A percentile compares a stretch with the other conserved stretches of the same genome.
These are phyloP conservation scores for Coranthus polyacanthus DNA, from an alignment of 2,797 vertebrate species.

Conservation along the genomic window DNA sequence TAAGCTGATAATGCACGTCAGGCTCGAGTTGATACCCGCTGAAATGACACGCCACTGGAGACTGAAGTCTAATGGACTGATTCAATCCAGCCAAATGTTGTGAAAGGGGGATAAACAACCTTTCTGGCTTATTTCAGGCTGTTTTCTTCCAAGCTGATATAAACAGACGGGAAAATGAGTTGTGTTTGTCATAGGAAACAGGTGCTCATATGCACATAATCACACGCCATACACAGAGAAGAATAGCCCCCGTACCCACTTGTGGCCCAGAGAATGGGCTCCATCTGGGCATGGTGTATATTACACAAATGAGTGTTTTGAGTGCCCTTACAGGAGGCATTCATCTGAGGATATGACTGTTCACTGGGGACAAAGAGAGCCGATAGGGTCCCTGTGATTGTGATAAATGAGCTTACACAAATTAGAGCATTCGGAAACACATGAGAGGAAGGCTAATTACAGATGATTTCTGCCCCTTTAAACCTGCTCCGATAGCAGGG, in stretches of 20 bases:
- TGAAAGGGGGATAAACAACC: slow-evolving; percentile 50
- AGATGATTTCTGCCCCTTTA: slow-evolving; percentile 45
- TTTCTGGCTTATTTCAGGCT: slow-evolving; percentile 45
- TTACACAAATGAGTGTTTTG: slow-evolving; percentile 69
- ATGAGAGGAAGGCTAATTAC: slow-evolving; percentile 63
- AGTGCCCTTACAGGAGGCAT: slow-evolving; percentile 54
- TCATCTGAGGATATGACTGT: slow-evolving; percentile 78
- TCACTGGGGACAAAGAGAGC: slow-evolving; percentile 64
- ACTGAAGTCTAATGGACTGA: slow-evolving; percentile 50
- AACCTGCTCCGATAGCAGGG: slow-evolving; percentile 7
- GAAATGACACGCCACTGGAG: slow-evolving; percentile 40
- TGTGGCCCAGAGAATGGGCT: slow-evolving; percentile 67
- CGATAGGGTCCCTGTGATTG: slow-evolving; percentile 61
- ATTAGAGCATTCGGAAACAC: slow-evolving; percentile 66
- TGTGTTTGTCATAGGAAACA: slow-evolving; percentile 81
- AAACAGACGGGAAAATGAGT: slow-evolving; percentile 63
- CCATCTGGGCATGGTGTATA: slow-evolving; percentile 70
- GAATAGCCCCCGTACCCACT: slow-evolving; percentile 59
- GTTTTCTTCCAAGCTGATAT: slow-evolving; percentile 50
- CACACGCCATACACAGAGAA: slow-evolving; percentile 59
- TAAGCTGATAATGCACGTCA: slow-evolving; percentile 9
- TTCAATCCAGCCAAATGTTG: slow-evolving; percentile 51
- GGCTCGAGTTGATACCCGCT: slow-evolving; percentile 20
- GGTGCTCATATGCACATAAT: slow-evolving; percentile 75
- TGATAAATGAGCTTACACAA: slow-evolving; percentile 71